Base-by-base conservation (phyloP, 2,888 invertebrate genomes). In the Coelinius sp. region DNA sequence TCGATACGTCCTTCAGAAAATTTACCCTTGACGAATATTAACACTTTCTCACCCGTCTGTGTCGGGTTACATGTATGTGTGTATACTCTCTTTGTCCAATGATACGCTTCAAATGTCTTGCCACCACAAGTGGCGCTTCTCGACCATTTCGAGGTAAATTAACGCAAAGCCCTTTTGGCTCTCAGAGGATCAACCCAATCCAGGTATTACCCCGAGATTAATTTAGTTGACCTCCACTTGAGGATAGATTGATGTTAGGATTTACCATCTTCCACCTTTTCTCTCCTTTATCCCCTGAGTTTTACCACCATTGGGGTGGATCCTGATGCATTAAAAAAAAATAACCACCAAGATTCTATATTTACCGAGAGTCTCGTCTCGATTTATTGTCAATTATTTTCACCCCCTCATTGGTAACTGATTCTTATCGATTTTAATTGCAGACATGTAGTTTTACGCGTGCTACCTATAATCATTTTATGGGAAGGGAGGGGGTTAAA, bases 161-260 rank as follows among this genome's bases (percentile, higher is more conserved):
- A 44, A 63, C 53, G 59, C 71, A 65, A 73, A 75, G 52, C 73
- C 73, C 69, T 20, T 22, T 31, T 44, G 10, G 56, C 35, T 52
- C 22, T 24, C 56, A 49, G 68, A 52, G 67, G 75, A 71, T 69
- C 68, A 70, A 17, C 10, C 76, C 71, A 70, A 65, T 69, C 75
- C 24, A 66, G 69, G 75, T 70, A 75, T 76, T 71, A 76, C 69
- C 71, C 70, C 41, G 74, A 75, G 75, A 76, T 76, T 76, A 75
- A 76, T 76, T 76, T 73, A 75, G 75, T 75, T 75, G 76, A 76
- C 76, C 76, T 76, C 68, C 64, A 70, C 63, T 49, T 65, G 66
- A 46, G 71, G 71, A 75, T 73, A 71, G 76, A 76, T 76, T 76
- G 76, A 76, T 76, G 76, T 71, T 71, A 70, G 76, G 75, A 76